Percentiles rank a stretch among this genome's conserved stretches.
phyloP scores from a whole-genome alignment of 1,140 invertebrate species.

The Hypsibius dujardini region DNA sequence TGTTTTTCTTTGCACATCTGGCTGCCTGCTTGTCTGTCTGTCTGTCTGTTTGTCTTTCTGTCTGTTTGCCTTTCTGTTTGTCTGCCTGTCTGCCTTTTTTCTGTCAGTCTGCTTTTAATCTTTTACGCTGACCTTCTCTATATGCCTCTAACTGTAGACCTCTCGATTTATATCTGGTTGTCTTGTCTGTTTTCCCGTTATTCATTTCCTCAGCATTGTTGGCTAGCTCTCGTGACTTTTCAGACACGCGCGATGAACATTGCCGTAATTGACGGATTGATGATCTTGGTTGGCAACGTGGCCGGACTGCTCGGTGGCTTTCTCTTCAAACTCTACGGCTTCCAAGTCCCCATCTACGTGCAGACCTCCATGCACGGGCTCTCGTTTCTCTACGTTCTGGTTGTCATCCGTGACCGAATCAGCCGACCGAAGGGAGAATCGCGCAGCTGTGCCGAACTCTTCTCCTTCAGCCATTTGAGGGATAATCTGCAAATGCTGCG shows the following conservation, averaged over 20 bases:
- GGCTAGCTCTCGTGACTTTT: neutral
- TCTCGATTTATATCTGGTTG: neutral
- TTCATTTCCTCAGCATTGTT: neutral
- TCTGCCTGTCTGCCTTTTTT: neutral
- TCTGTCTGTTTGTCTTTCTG: too few relatives aligned
- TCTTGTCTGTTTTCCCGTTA: neutral
- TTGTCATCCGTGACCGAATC: neutral
- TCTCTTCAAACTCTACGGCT: neutral
- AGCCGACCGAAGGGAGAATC: neutral
- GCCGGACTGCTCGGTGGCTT: neutral
- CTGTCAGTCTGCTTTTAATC: neutral
- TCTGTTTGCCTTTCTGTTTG: too few relatives aligned
- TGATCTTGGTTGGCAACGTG: neutral
- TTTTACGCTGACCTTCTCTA: neutral
- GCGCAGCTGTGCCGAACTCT: neutral
- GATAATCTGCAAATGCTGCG: constrained; percentile 2
- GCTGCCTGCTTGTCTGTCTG: too few relatives aligned
- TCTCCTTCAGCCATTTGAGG: neutral
- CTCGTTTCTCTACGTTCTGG: neutral
- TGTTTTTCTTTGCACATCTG: too few relatives aligned
- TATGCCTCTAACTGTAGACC: neutral
- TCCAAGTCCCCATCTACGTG: neutral
- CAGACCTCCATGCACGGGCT: neutral
- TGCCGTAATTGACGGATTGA: neutral
- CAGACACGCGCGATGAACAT: neutral